Percentiles rank a stretch among this genome's conserved stretches.
Evolutionary conservation across 2,888 invertebrate species (phyloP).

Genomic region (Pecten maximus): DNA sequence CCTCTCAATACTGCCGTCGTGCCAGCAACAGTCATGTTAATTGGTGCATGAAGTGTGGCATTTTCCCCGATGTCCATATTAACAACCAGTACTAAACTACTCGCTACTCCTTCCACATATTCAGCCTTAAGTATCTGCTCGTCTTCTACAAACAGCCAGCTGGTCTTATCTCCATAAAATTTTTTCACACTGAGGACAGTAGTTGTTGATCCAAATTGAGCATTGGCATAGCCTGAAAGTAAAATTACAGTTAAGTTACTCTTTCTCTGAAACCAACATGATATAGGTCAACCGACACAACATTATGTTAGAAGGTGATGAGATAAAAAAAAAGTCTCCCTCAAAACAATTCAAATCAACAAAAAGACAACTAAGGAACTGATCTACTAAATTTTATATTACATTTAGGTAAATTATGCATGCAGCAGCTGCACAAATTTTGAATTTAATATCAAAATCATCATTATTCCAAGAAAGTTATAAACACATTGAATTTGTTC

Average conservation of each 20-base stretch:
- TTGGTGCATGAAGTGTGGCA: constrained; percentile 69
- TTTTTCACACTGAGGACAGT: constrained; percentile 60
- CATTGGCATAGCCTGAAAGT: constrained; percentile 66
- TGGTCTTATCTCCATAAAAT: constrained; percentile 69
- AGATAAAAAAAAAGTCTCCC: too few species aligned
- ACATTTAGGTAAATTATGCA: too few species aligned
- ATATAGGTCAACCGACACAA: too few species aligned
- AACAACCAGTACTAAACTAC: constrained; percentile 61
- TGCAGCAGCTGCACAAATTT: too few species aligned
- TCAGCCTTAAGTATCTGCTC: constrained; percentile 68
- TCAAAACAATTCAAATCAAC: too few species aligned
- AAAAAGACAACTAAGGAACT: too few species aligned
- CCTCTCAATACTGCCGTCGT: constrained; percentile 64
- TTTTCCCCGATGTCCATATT: constrained; percentile 64
- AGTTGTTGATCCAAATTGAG: constrained; percentile 55
- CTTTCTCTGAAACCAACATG: too few species aligned
- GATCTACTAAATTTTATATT: too few species aligned
- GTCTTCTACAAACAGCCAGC: constrained; percentile 63
- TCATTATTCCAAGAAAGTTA: too few species aligned
- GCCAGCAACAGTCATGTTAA: constrained; percentile 68
- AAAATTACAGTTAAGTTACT: constrained; percentile 9
- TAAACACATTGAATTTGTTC: too few species aligned
- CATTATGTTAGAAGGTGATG: too few species aligned
- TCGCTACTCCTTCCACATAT: constrained; percentile 64
- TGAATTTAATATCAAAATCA: too few species aligned